Evolutionary conservation across 2,888 invertebrate species (phyloP).

Genomic region (Teleogryllus oceanicus): DNA sequence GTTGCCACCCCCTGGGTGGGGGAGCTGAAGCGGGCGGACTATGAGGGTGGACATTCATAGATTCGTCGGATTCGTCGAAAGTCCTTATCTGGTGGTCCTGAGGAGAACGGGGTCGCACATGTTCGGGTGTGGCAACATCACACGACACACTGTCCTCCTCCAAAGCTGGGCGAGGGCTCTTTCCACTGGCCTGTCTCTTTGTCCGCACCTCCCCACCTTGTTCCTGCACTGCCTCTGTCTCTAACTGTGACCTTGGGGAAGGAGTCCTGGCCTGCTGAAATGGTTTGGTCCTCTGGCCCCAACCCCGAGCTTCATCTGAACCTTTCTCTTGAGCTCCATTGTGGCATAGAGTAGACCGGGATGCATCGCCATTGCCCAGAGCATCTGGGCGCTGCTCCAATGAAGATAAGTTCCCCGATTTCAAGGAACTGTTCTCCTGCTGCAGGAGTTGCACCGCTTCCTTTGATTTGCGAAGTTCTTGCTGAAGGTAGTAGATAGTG

Average conservation of each 20-base stretch:
- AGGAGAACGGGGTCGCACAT: constrained; percentile 20
- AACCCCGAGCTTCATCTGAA: constrained; percentile 42
- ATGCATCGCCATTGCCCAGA: constrained; percentile 28
- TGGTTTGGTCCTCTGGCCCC: constrained; percentile 44
- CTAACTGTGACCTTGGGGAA: neutral
- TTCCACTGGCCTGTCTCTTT: neutral
- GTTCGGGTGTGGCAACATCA: constrained; percentile 18
- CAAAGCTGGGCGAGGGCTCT: neutral
- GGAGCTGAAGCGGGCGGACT: constrained; percentile 26
- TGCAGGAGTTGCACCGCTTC: constrained; percentile 64
- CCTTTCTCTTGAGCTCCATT: constrained; percentile 43
- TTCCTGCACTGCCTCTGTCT: neutral
- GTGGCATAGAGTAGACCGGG: constrained; percentile 23
- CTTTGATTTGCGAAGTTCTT: constrained; percentile 81
- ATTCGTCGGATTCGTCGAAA: constrained; percentile 28
- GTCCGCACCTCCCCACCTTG: neutral
- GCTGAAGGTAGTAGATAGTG: constrained; percentile 89
- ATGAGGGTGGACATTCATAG: constrained; percentile 9
- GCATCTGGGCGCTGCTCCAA: constrained; percentile 21
- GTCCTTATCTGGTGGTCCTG: constrained; percentile 23
- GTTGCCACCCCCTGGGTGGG: constrained; percentile 26
- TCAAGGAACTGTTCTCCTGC: constrained; percentile 49
- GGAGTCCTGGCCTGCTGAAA: neutral
- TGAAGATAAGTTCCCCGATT: constrained; percentile 28
- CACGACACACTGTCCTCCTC: constrained; percentile 29